Evolutionary conservation across 2,113 vertebrate genomes (phyloP).

Genomic region (Ivindomyrus marchei): DNA sequence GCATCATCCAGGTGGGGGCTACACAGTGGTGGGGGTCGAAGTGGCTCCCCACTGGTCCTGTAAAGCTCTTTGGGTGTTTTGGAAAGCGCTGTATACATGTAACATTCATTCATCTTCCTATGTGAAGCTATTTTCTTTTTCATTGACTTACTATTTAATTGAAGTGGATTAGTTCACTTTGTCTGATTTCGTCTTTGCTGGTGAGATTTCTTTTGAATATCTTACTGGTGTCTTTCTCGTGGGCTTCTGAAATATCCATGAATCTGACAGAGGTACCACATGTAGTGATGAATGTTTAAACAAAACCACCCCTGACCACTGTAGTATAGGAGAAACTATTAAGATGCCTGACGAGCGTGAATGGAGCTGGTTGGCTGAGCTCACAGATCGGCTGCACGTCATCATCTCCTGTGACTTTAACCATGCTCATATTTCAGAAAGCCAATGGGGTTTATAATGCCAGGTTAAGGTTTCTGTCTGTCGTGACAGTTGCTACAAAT

Average conservation of each 20-base stretch:
- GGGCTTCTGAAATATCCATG: background rate
- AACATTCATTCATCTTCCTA: background rate
- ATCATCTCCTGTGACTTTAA: background rate
- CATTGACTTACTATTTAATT: background rate
- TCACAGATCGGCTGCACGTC: background rate
- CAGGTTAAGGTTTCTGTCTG: background rate
- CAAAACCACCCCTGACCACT: background rate
- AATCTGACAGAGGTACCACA: background rate
- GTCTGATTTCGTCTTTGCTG: background rate
- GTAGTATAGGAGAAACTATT: background rate
- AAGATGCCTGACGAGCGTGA: background rate
- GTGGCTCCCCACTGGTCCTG: background rate
- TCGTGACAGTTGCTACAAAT: background rate
- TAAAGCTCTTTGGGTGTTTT: background rate
- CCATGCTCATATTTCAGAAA: background rate
- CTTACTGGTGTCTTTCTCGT: background rate
- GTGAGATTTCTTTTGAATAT: background rate
- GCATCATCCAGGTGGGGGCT: background rate
- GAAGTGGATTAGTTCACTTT: background rate
- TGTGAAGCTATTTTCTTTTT: background rate
- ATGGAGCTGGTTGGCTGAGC: background rate
- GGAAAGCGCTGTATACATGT: background rate
- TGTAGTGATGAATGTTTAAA: background rate
- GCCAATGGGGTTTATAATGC: background rate
- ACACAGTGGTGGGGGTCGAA: background rate